Percentiles rank a stretch among this genome's conserved stretches.
phyloP scores from a whole-genome alignment of 2,888 invertebrate genomes.

The Nephrotoma guestfalica region DNA sequence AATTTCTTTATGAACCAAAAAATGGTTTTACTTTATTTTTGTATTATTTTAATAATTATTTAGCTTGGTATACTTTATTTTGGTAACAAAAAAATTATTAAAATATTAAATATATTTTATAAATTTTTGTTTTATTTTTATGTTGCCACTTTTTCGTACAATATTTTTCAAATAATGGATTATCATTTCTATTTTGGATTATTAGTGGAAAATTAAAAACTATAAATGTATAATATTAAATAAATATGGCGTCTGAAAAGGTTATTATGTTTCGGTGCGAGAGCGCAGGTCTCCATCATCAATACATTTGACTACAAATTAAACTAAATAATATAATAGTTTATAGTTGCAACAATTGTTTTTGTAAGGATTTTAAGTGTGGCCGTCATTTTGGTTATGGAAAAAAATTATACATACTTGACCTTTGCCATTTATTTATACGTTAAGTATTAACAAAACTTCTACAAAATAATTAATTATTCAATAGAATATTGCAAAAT shows the following conservation, averaged over 20 bases:
- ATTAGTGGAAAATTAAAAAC: not conserved
- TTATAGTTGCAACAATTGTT: not conserved
- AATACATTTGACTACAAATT: not conserved
- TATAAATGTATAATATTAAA: not conserved
- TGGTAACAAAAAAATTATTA: not conserved
- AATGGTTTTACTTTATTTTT: not conserved
- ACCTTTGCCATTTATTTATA: not conserved
- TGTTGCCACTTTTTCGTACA: not conserved
- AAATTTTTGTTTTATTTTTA: not conserved
- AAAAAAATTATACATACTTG: not conserved
- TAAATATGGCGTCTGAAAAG: not conserved
- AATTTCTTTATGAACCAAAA: not conserved
- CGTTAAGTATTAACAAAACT: not conserved
- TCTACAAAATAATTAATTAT: not conserved
- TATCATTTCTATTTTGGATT: not conserved
- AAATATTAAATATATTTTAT: not conserved
- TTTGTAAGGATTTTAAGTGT: not conserved
- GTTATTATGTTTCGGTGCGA: not conserved
- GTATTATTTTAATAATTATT: not conserved
- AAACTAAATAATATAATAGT: not conserved
- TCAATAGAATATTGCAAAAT: not conserved
- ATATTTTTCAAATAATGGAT: not conserved
- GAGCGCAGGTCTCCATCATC: not conserved
- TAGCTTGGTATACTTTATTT: not conserved
- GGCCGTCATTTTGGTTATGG: not conserved